A percentile compares a stretch with the other conserved stretches of the same genome.
phyloP scores from a whole-genome alignment of 1,140 invertebrate species.

The Leguminivora glycinivorella region DNA sequence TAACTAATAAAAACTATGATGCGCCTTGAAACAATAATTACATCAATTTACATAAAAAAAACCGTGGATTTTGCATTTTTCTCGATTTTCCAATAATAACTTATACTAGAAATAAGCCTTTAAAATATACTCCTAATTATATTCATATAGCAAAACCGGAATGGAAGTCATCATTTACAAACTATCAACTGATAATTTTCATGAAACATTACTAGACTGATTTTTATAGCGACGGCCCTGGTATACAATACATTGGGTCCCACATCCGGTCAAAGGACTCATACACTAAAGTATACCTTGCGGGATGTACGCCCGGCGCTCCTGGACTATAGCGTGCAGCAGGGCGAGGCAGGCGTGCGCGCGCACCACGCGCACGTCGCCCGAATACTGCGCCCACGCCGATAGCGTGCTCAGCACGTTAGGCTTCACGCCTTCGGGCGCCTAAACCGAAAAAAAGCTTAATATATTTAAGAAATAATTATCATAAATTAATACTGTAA shows the following conservation, averaged over 20 bases:
- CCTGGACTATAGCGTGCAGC: slow-evolving; percentile 63
- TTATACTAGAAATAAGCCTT: too few species aligned
- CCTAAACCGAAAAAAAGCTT: slow-evolving; percentile 38
- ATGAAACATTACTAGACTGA: too few species aligned
- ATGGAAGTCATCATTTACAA: too few species aligned
- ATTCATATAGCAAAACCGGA: too few species aligned
- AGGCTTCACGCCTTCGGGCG: slow-evolving; percentile 65
- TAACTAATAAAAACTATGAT: too few species aligned
- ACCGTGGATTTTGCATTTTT: too few species aligned
- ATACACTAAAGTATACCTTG: slow-evolving; percentile 47
- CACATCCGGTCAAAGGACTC: neutral
- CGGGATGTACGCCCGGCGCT: slow-evolving; percentile 67
- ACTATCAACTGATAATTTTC: neutral
- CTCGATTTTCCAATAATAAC: too few species aligned
- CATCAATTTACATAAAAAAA: too few species aligned
- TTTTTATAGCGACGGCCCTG: too few species aligned
- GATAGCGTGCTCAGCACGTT: slow-evolving; percentile 57
- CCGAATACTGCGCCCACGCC: slow-evolving; percentile 51
- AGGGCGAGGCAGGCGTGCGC: slow-evolving; percentile 58
- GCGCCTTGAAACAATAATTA: too few species aligned
- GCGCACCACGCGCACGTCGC: slow-evolving; percentile 41
- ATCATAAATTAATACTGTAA: too few species aligned
- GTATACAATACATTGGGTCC: neutral
- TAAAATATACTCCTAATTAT: too few species aligned
- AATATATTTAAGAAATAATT: neutral